These are phyloP conservation scores for Drosophila setifemur DNA, from an alignment of 1,140 invertebrate genomes.

Conservation along the genomic window DNA sequence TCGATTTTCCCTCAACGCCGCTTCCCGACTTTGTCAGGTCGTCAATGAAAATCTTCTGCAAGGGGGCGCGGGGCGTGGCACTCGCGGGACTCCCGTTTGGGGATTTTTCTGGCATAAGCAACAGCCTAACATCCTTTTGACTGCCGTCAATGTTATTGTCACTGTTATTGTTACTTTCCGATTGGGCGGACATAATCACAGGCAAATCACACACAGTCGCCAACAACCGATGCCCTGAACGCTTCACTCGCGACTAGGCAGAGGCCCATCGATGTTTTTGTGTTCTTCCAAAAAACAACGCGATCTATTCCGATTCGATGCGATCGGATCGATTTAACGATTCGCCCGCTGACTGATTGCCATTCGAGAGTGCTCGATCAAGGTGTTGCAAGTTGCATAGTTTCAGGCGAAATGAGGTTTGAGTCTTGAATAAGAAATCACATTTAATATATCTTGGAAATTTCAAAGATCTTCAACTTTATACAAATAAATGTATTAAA, in stretches of 20 bases:
- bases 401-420: constrained; percentile 15
- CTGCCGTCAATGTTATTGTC: constrained; percentile 35
- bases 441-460: too few relatives aligned
- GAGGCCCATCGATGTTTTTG: constrained; percentile 21
- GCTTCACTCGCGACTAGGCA: constrained; percentile 53
- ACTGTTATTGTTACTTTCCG: constrained; percentile 23
- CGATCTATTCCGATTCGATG: constrained; percentile 19
- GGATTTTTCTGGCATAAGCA: constrained; percentile 31
- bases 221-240: constrained; percentile 51
- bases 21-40: constrained; percentile 41
- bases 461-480: too few relatives aligned
- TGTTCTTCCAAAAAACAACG: constrained; percentile 20
- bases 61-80: constrained; percentile 11
- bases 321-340: constrained; percentile 12
- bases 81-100: neutral
- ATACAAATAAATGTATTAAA: too few relatives aligned
- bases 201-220: constrained; percentile 4
- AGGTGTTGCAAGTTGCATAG: constrained; percentile 30
- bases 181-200: constrained; percentile 44
- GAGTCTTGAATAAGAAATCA: neutral
- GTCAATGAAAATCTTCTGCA: constrained; percentile 70
- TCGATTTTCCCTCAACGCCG: neutral
- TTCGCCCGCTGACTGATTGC: neutral
- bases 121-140: constrained; percentile 51
- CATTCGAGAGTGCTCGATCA: neutral